Base-by-base conservation (phyloP, 2,797 vertebrate species). In the Anabacerthia variegaticeps region DNA sequence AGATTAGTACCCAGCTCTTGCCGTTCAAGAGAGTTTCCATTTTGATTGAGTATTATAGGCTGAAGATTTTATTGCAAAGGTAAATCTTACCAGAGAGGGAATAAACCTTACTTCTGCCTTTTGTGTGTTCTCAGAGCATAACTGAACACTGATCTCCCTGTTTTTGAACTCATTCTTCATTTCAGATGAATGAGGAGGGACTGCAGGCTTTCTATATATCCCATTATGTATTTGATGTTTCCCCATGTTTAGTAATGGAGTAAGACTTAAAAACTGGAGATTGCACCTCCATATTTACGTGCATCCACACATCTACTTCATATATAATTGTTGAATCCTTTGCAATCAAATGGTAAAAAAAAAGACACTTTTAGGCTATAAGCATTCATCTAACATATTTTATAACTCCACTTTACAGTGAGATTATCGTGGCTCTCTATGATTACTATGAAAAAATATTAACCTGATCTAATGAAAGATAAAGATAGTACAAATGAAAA, bases 31-130 rank as follows among this genome's bases (percentile, higher is more conserved):
- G 22, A 80, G 61, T 72, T 96, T 92, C 27, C 43, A 34, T 77
- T 92, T 91, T 82, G 69, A 91, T 68, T 71, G 48, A 92, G 36
- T 68, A 51, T 83, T 81, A 73, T 30, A 73, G 21, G 19, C 30
- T 82, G 52, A 81, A 73, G 48, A 36, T 71, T 74, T 91, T 79
- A 54, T 81, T 77, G 39, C 20, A 80, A 74, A 83, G 22, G n/a
- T 91, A 88, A 89, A 89, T 51, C 87, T 94, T 91, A 89, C 52
- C 37, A 87, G 61, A 32, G n/a, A 61, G 23, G 30, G n/a, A 89
- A 67, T 52, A 73, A 79, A 84, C 39, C 39, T 85, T 54, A 27
- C 6, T 66, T 82, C 24, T 65, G 5, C 74, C 23, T 46, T 72
- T 44, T 55, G 5, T 78, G 14, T 58, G 23, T 59, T 92, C 44